Evolutionary conservation across 2,797 vertebrate species (phyloP), one percentile per base, ranked within the genome.

Genomic region (Acrossocheilus fasciatus): DNA sequence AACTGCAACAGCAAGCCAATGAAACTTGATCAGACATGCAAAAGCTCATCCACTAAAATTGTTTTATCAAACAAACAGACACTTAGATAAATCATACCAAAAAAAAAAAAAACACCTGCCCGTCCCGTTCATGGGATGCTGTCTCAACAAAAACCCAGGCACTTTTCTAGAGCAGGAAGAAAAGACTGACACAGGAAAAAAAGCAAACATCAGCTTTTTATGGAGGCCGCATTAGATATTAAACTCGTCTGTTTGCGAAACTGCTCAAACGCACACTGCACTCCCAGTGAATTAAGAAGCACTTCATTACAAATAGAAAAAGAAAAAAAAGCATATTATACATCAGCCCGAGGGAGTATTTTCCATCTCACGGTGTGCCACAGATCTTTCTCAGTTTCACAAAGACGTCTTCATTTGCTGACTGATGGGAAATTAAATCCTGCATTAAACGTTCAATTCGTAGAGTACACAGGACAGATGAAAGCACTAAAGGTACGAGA

Each of bases 351-450:
- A 43, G 20, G 41, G 75, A 64, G 12, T 59, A 72, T 36, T 85
- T 78, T 57, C 45, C 75, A 59, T 80, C 41, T 80, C 41, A 86
- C 77, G 41, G 43, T 59, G 18, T 11, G 6, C 17, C 39, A 79
- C 45, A 20, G 34, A 68, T 77, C 39, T 57, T 12, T 70, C 64
- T 76, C 20, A 4, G 73, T 84, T 76, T 76, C 30, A 47, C 45
- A 2, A 43, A 69, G 64, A 57, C 64, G 4, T 23, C 50, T 68
- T 59, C 12, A 79, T 78, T 74, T 59, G 74, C 69, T 78, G 36
- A 73, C 52, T 62, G 68, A 80, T 50, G 54, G 39, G 39, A 80
- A 73, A 81, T 70, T 59, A 57, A 45, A 78, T 64, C 52, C 66
- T 50, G 50, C 52, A 34, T 80, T 62, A 81, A 81, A 57, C 14